Evolutionary conservation across 92 coral and sea anemone genomes (phyloP).

Genomic region (Galaxea fascicularis): DNA sequence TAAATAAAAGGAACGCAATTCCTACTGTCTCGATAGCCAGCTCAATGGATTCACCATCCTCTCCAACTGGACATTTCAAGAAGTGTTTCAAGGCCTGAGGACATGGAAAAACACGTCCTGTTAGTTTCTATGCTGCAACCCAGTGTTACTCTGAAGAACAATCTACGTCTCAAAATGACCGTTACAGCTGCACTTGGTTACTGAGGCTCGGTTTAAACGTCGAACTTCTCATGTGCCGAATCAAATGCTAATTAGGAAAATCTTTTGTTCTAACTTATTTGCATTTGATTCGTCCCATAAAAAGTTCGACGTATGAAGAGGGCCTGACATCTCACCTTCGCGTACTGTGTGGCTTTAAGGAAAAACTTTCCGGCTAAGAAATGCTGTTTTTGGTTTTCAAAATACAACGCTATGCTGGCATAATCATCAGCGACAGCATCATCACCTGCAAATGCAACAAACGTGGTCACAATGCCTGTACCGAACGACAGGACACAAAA

Average conservation of each 20-base stretch:
- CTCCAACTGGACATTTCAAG: constrained; percentile 93
- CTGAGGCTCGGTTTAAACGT: no score
- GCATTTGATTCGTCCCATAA: no score
- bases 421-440: constrained; percentile 96
- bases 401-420: constrained; percentile 95
- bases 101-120: neutral
- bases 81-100: constrained; percentile 94
- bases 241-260: no score
- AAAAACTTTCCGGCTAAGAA: constrained; percentile 97
- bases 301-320: no score
- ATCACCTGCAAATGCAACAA: constrained; percentile 71
- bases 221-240: no score
- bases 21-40: constrained; percentile 96
- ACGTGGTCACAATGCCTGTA: no score
- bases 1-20: neutral
- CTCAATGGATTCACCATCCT: constrained; percentile 96
- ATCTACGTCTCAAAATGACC: neutral
- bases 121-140: neutral
- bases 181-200: no score
- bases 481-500: no score
- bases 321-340: constrained; percentile 66
- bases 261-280: no score
- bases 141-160: neutral
- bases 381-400: constrained; percentile 95
- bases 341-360: constrained; percentile 82